These are phyloP conservation scores for Drosophila histrio DNA, from an alignment of 2,888 invertebrate species.

Conservation along the genomic window DNA sequence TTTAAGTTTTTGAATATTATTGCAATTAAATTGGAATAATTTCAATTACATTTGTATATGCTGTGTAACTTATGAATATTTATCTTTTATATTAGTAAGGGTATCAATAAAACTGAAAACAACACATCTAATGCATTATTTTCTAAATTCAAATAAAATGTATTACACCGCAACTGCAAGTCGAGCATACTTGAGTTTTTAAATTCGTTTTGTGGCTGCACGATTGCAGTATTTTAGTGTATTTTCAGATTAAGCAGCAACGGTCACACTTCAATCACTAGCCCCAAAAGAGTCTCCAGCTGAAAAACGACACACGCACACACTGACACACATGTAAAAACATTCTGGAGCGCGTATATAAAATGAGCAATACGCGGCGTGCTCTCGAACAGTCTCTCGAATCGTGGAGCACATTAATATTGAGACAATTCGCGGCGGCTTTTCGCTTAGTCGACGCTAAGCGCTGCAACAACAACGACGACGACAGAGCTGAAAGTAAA, in stretches of 20 bases:
- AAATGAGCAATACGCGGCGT: constrained; percentile 46
- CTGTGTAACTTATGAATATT: constrained; percentile 66
- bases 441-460: constrained; percentile 41
- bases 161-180: neutral
- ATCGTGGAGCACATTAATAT: constrained; percentile 34
- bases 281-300: constrained; percentile 41
- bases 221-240: constrained; percentile 8
- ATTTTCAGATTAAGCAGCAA: neutral
- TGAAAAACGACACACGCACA: constrained; percentile 21
- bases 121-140: too few relatives aligned
- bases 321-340: constrained; percentile 6
- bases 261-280: constrained; percentile 28
- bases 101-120: constrained; percentile 48
- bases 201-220: too few relatives aligned
- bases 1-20: constrained; percentile 67
- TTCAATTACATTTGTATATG: constrained; percentile 67
- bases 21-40: constrained; percentile 82
- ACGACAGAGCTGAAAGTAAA: constrained; percentile 33
- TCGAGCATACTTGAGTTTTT: neutral
- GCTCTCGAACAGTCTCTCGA: constrained; percentile 56
- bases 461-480: constrained; percentile 42
- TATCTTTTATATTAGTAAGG: constrained; percentile 54
- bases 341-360: constrained; percentile 56
- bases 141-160: too few relatives aligned
- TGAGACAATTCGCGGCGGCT: constrained; percentile 34